These are phyloP conservation scores for Porphyrio hochstetteri DNA, from an alignment of 2,113 vertebrate genomes.

Conservation along the genomic window DNA sequence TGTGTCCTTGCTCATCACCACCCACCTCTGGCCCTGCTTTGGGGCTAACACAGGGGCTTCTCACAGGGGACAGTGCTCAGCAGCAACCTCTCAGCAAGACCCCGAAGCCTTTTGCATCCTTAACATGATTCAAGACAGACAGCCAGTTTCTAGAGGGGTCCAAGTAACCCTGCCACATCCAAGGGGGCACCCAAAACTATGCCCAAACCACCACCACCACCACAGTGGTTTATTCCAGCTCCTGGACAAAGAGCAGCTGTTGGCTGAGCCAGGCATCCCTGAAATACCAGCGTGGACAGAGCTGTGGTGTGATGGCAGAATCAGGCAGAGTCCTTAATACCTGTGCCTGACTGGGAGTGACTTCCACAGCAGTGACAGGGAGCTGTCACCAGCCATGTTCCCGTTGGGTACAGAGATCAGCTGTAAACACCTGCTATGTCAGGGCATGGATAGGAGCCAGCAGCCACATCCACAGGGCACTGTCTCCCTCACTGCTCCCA, in stretches of 20 bases:
- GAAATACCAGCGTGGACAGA: neutral
- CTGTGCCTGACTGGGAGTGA: neutral
- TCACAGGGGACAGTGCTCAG: fast-evolving
- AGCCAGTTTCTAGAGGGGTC: neutral
- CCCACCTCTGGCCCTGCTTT: fast-evolving
- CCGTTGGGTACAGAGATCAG: fast-evolving
- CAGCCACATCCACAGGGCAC: fast-evolving
- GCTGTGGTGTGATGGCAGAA: fast-evolving
- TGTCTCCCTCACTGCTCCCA: neutral
- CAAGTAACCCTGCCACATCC: neutral
- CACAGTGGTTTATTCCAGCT: no score
- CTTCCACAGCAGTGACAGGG: neutral
- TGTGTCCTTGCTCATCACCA: neutral
- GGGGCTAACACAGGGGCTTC: fast-evolving
- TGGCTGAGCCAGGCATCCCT: neutral
- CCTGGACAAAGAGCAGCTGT: no score
- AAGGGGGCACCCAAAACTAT: no score
- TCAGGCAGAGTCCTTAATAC: neutral
- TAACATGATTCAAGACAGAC: neutral
- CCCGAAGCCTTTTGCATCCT: neutral
- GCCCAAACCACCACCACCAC: no score
- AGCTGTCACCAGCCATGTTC: neutral
- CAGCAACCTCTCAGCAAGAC: neutral
- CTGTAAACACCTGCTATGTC: neutral
- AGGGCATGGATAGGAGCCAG: fast-evolving